Evolutionary conservation across 2,888 invertebrate genomes (phyloP).

Genomic region (Lymantria dispar): DNA sequence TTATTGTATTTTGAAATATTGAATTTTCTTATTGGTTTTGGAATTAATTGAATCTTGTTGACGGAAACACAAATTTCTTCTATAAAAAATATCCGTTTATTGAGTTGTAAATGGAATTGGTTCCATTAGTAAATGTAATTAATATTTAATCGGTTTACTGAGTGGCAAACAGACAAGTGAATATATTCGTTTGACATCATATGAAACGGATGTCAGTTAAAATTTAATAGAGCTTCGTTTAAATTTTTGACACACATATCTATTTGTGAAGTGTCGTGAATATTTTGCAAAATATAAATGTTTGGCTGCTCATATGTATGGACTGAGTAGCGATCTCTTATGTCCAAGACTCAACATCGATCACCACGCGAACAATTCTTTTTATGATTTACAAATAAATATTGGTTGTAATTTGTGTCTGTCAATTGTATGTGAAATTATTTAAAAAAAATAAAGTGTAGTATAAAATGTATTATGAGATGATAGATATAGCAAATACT

Average conservation of each 20-base stretch:
- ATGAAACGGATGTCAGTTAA: neutral
- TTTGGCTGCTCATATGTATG: no score
- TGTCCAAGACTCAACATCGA: no score
- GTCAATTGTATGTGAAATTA: no score
- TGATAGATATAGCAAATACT: no score
- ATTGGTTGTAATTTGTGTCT: no score
- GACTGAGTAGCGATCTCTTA: no score
- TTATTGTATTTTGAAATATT: slow-evolving; percentile 5
- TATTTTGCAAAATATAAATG: neutral
- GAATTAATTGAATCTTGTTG: neutral
- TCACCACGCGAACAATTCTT: no score
- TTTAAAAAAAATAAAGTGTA: no score
- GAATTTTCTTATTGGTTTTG: slow-evolving; percentile 3
- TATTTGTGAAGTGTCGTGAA: neutral
- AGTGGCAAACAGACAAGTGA: slow-evolving; percentile 2
- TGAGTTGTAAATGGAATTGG: neutral
- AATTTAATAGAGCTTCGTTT: slow-evolving; percentile 5
- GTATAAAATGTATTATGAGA: no score
- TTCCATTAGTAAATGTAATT: neutral
- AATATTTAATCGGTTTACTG: neutral
- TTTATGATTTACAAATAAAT: no score
- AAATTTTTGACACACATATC: slow-evolving; percentile 5
- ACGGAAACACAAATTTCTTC: neutral
- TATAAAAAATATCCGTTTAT: neutral
- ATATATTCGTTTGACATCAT: slow-evolving; percentile 1